Percentiles rank a stretch among this genome's conserved stretches.
Evolutionary conservation across 2,797 vertebrate genomes (phyloP).

Genomic region (Sparus aurata): DNA sequence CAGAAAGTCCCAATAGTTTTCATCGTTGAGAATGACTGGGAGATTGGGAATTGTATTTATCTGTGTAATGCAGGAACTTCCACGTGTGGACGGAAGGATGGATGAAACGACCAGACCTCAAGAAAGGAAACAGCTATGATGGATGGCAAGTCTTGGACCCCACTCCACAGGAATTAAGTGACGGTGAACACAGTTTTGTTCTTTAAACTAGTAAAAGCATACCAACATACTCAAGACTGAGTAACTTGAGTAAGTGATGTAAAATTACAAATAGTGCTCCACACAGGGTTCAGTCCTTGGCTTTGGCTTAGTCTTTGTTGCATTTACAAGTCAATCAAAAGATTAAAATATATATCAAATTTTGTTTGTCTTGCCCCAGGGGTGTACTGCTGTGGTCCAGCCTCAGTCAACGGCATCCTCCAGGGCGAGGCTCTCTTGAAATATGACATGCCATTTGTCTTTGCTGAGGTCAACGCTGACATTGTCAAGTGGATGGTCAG

Average conservation of each 20-base stretch:
- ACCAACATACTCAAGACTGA: not conserved
- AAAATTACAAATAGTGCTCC: not conserved
- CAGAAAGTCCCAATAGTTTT: too few species aligned
- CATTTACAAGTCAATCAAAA: too few species aligned
- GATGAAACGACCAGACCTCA: conserved; percentile 89
- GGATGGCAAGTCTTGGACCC: conserved; percentile 92
- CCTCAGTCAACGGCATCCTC: conserved; percentile 86
- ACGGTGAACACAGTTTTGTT: conserved; percentile 73
- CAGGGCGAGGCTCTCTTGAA: conserved; percentile 79
- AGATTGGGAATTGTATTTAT: not conserved
- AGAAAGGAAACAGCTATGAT: conserved; percentile 56
- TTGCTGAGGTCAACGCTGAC: conserved; percentile 86
- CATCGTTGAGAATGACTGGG: not conserved
- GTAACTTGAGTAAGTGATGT: too few species aligned
- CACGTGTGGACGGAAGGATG: conserved; percentile 91
- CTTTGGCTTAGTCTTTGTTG: too few species aligned
- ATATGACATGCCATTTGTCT: conserved; percentile 86
- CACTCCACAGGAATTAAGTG: conserved; percentile 90
- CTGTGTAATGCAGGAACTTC: conserved; percentile 85
- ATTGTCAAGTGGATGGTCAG: conserved; percentile 80
- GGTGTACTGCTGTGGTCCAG: conserved; percentile 73
- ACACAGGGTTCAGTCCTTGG: too few species aligned
- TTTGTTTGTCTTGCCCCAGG: conserved; percentile 41
- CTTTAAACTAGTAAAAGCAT: not conserved
- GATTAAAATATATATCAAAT: not conserved